Evolutionary conservation across 2,797 vertebrate genomes (phyloP).

Genomic region (Ceryle rudis): DNA sequence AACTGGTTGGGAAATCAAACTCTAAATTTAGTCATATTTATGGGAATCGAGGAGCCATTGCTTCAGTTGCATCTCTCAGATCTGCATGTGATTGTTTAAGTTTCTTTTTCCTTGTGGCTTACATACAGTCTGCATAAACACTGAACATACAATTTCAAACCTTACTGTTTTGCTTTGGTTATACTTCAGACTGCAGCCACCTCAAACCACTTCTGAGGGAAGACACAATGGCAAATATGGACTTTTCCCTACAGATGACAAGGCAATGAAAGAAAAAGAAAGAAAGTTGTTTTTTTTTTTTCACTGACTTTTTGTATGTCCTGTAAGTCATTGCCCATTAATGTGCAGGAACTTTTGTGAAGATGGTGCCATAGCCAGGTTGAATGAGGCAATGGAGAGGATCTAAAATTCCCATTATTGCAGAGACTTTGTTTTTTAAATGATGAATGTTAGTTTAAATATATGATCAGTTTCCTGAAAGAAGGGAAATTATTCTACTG

Average conservation of each 20-base stretch:
- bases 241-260: conserved; percentile 54
- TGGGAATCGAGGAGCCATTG: neutral
- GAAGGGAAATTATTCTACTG: neutral
- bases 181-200: conserved; percentile 57
- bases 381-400: neutral
- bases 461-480: neutral
- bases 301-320: neutral
- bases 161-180: conserved; percentile 62
- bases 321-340: neutral
- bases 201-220: conserved; percentile 71
- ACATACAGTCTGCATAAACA: conserved; percentile 32
- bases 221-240: conserved; percentile 63
- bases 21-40: conserved; percentile 40
- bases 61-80: conserved; percentile 15
- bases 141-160: conserved; percentile 50
- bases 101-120: conserved; percentile 55
- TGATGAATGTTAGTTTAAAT: neutral
- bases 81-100: neutral
- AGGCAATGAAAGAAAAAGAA: conserved; percentile 1
- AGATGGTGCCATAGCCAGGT: neutral
- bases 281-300: neutral
- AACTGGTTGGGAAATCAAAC: conserved; percentile 18
- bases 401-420: neutral
- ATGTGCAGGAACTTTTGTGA: neutral
- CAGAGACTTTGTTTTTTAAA: neutral